phyloP scores from a whole-genome alignment of 92 coral and sea anemone genomes.

The Epizoanthus rinbou region DNA sequence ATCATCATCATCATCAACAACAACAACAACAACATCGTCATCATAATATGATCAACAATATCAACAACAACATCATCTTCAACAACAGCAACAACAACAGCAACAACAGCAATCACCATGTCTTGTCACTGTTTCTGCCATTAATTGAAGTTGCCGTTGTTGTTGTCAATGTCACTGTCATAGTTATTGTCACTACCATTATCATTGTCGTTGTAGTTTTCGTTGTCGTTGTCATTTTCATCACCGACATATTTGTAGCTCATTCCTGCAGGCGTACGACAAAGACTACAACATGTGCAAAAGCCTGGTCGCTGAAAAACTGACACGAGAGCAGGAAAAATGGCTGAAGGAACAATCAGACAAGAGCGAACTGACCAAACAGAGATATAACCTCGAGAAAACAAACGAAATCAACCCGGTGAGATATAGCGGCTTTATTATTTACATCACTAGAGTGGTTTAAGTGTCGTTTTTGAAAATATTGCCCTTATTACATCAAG shows the following conservation, averaged over 20 bases:
- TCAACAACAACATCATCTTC: too few species aligned
- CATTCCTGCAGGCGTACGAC: constrained; percentile 82
- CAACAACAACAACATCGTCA: too few species aligned
- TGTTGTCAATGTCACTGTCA: neutral
- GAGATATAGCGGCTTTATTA: constrained; percentile 12
- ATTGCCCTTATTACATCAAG: too few species aligned
- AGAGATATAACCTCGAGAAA: constrained; percentile 66
- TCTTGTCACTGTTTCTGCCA: too few species aligned
- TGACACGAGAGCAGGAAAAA: constrained; percentile 76
- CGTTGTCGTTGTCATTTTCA: neutral
- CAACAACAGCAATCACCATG: too few species aligned
- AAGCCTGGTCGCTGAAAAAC: constrained; percentile 76
- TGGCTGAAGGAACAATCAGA: constrained; percentile 69
- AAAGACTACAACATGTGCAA: constrained; percentile 92
- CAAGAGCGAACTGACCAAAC: constrained; percentile 72
- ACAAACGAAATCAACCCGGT: constrained; percentile 82
- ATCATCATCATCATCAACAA: too few species aligned
- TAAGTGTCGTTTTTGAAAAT: neutral
- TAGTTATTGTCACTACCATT: neutral
- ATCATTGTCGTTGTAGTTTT: neutral
- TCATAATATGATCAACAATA: too few species aligned
- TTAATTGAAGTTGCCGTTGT: too few species aligned
- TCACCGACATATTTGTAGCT: neutral
- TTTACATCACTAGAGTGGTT: too few species aligned
- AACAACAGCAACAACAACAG: too few species aligned